A percentile compares a stretch with the other conserved stretches of the same genome.
phyloP scores from a whole-genome alignment of 2,888 invertebrate species.

The Eurois occulta region DNA sequence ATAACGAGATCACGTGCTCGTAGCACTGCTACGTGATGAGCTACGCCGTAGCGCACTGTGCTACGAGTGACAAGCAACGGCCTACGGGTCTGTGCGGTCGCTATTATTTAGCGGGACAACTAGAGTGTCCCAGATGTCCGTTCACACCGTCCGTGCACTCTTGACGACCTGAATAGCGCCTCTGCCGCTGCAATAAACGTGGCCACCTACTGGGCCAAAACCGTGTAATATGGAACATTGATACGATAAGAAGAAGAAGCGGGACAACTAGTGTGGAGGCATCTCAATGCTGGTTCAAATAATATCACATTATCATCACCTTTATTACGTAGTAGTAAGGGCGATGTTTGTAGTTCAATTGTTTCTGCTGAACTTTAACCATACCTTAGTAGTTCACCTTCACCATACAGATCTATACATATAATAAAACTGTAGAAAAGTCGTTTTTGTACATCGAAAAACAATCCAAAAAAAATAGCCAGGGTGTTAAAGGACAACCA shows the following conservation, averaged over 20 bases:
- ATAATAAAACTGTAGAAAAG: too few relatives aligned
- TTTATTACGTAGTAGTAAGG: background rate
- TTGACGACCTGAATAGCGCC: too few relatives aligned
- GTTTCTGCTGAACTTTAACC: background rate
- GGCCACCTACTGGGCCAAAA: too few relatives aligned
- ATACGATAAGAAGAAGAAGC: too few relatives aligned
- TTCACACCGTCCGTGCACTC: too few relatives aligned
- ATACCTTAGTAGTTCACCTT: background rate
- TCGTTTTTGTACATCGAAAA: too few relatives aligned
- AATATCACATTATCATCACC: background rate
- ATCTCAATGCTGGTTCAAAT: background rate
- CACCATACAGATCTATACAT: too few relatives aligned
- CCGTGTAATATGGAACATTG: too few relatives aligned
- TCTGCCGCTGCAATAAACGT: too few relatives aligned
- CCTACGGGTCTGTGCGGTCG: background rate
- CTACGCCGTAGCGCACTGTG: constrained; percentile 11
- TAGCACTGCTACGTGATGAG: constrained; percentile 8
- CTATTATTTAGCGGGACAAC: background rate
- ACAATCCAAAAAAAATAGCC: too few relatives aligned
- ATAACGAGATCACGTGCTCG: background rate
- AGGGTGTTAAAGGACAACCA: too few relatives aligned
- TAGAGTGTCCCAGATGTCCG: too few relatives aligned
- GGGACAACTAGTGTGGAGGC: background rate
- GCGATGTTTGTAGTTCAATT: background rate
- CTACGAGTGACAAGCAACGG: background rate